phyloP scores from a whole-genome alignment of 2,113 vertebrate genomes.

The Progne subis region DNA sequence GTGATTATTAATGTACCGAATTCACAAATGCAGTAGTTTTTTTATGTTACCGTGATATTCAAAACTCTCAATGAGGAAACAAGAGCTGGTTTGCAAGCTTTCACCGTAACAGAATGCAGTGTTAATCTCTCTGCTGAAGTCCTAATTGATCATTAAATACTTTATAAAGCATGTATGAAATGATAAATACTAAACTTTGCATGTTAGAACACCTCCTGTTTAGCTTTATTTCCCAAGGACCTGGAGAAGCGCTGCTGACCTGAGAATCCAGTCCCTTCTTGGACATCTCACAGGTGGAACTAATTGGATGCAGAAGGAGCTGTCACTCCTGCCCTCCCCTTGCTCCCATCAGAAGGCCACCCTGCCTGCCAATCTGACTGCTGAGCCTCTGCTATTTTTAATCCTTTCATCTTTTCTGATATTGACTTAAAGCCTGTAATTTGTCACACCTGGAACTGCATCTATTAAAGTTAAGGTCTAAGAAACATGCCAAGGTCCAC shows the following conservation, averaged over 20 bases:
- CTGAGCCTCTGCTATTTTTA: neutral
- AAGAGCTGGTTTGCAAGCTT: neutral
- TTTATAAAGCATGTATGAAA: neutral
- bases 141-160: neutral
- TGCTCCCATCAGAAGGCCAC: neutral
- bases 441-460: conserved; percentile 17
- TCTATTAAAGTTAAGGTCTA: neutral
- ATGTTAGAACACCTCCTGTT: rapidly evolving
- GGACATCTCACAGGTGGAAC: neutral
- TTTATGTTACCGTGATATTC: neutral
- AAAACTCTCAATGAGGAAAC: neutral
- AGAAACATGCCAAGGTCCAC: neutral
- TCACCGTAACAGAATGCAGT: neutral
- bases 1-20: neutral
- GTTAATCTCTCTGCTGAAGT: neutral
- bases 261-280: neutral
- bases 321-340: neutral
- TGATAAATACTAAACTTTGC: neutral
- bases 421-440: conserved; percentile 6
- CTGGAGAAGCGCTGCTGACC: neutral
- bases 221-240: neutral
- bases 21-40: neutral
- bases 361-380: neutral
- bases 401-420: neutral
- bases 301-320: neutral